A percentile compares a stretch with the other conserved stretches of the same genome.
phyloP scores from a whole-genome alignment of 2,888 invertebrate genomes.

The Oxycera nigricornis region DNA sequence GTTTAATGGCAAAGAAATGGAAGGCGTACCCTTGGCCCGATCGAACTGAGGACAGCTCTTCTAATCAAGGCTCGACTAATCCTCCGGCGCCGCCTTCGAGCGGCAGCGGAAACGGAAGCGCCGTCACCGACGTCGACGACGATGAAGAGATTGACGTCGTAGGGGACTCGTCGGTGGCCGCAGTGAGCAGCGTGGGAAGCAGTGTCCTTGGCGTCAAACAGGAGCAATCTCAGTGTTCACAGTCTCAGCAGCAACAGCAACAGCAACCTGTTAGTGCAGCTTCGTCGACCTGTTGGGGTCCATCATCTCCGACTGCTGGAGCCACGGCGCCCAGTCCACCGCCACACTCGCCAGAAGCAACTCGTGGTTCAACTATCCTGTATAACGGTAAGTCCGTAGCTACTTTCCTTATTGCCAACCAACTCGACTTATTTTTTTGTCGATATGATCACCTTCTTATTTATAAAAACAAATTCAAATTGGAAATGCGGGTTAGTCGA shows the following conservation, averaged over 20 bases:
- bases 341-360: conserved; percentile 69
- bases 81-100: conserved; percentile 6
- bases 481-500: background rate
- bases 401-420: too few species aligned
- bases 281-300: conserved; percentile 72
- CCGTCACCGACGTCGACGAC: conserved; percentile 66
- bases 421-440: background rate
- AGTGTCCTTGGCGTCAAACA: conserved; percentile 20
- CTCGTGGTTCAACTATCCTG: conserved; percentile 74
- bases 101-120: background rate
- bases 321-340: conserved; percentile 78
- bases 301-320: conserved; percentile 77
- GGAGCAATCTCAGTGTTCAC: conserved; percentile 56
- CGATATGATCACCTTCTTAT: background rate
- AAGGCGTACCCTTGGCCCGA: conserved; percentile 84
- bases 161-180: conserved; percentile 66
- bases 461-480: background rate
- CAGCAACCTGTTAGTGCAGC: conserved; percentile 53
- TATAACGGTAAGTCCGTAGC: conserved; percentile 83
- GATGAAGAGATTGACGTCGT: conserved; percentile 89
- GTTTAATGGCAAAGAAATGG: conserved; percentile 96
- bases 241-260: conserved; percentile 40
- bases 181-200: background rate
- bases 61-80: conserved; percentile 53
- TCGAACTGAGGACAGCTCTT: conserved; percentile 63